Base-by-base conservation (phyloP, 2,888 invertebrate species). In the Lithosia quadra region DNA sequence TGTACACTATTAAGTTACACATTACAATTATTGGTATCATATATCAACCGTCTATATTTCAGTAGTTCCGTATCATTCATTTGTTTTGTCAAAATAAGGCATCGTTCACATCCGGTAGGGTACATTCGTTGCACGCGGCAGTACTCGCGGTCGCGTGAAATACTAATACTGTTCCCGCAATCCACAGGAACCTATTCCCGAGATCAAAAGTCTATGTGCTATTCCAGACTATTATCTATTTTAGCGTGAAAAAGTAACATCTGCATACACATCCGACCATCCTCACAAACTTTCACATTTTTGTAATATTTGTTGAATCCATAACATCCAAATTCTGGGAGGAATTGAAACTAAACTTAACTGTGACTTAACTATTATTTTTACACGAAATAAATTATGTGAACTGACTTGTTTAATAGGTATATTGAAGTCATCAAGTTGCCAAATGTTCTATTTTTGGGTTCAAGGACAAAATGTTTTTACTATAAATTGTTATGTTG, bases 81-180 rank as follows among this genome's bases (percentile, higher is more conserved):
- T 72, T 82, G 81, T 86, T 86, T 83, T 80, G 79, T 77, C 77
- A 78, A 79, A 82, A 83, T 86, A 82, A 80, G 80, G 78, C 81
- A 82, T 80, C 78, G 79, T 80, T 84, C 76, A 80, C 78, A 15
- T n/a, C n/a, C n/a, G n/a, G n/a, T n/a, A n/a, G n/a, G n/a, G n/a
- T n/a, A n/a, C n/a, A n/a, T n/a, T n/a, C n/a, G n/a, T n/a, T n/a
- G n/a, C n/a, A n/a, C n/a, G n/a, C n/a, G n/a, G n/a, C n/a, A n/a
- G n/a, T n/a, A n/a, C n/a, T n/a, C n/a, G n/a, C n/a, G n/a, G n/a
- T n/a, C n/a, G n/a, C n/a, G n/a, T n/a, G n/a, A n/a, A n/a, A n/a
- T n/a, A 36, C 3, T 39, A 39, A 39, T 3, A 39, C 39, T 15
- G 0, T 39, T 39, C 39, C 39, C 13, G 4, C n/a, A n/a, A n/a